Evolutionary conservation across 2,888 invertebrate species (phyloP).

Genomic region (Spisula subtruncata): DNA sequence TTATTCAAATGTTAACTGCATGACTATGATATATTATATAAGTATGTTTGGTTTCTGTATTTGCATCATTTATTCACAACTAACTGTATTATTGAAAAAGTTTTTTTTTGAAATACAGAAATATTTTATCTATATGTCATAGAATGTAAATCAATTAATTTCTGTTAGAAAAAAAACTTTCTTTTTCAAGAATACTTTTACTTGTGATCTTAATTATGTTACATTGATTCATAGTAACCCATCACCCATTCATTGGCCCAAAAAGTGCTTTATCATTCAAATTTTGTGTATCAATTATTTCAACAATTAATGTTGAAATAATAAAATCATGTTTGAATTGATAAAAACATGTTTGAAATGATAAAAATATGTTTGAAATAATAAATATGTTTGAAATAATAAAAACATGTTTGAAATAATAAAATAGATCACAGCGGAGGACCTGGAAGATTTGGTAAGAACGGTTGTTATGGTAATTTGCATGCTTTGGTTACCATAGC

Average conservation of each 20-base stretch:
- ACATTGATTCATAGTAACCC: too few species aligned
- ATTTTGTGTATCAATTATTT: not conserved
- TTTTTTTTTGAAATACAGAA: too few species aligned
- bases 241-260: not conserved
- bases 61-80: not conserved
- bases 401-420: conserved; percentile 16
- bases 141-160: too few species aligned
- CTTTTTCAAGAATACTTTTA: too few species aligned
- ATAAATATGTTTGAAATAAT: too few species aligned
- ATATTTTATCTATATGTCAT: too few species aligned
- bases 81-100: too few species aligned
- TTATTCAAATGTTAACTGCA: not conserved
- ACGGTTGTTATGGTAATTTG: conserved; percentile 56
- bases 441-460: conserved; percentile 68
- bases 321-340: too few species aligned
- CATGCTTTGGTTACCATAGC: conserved; percentile 61
- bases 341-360: conserved; percentile 3
- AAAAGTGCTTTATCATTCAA: not conserved
- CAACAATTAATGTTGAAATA: too few species aligned
- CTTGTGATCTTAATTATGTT: too few species aligned
- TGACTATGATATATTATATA: not conserved
- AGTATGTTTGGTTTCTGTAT: not conserved
- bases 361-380: too few species aligned
- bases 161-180: too few species aligned
- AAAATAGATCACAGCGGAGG: conserved; percentile 43